These are phyloP conservation scores for Pseudeuparius sepicola DNA, from an alignment of 2,888 invertebrate species.

Conservation along the genomic window DNA sequence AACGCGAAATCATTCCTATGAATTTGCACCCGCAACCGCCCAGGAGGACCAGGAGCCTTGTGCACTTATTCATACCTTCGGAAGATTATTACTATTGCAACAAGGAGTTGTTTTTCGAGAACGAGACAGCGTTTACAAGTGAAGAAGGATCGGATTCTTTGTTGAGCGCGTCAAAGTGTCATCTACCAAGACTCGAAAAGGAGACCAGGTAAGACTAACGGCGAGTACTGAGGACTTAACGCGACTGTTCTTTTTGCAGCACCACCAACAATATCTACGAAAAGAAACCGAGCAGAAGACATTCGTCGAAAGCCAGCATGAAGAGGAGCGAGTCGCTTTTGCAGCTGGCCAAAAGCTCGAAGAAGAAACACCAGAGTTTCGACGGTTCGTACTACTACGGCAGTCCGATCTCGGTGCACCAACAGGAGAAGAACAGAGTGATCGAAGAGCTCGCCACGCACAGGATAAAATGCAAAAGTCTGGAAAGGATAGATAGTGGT, in stretches of 20 bases:
- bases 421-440: slow-evolving; percentile 19
- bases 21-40: slow-evolving; percentile 76
- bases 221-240: slow-evolving; percentile 9
- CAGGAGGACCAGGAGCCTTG: slow-evolving; percentile 59
- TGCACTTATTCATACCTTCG: slow-evolving; percentile 56
- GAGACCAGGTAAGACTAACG: no score
- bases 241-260: slow-evolving; percentile 15
- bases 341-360: slow-evolving; percentile 15
- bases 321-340: slow-evolving; percentile 29
- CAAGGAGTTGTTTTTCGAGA: slow-evolving; percentile 45
- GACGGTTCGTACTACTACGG: slow-evolving; percentile 22
- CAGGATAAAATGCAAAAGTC: slow-evolving; percentile 50
- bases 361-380: slow-evolving; percentile 20
- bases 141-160: slow-evolving; percentile 64
- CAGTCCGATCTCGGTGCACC: slow-evolving; percentile 21
- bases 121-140: slow-evolving; percentile 50
- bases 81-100: slow-evolving; percentile 43
- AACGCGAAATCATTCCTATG: slow-evolving; percentile 63
- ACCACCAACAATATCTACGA: slow-evolving; percentile 8
- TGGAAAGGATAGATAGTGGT: slow-evolving; percentile 66
- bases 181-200: slow-evolving; percentile 5
- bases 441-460: slow-evolving; percentile 18
- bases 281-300: no score
- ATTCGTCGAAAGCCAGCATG: slow-evolving; percentile 20
- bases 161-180: slow-evolving; percentile 50